phyloP scores from a whole-genome alignment of 2,888 invertebrate genomes.

The Tenthredo livida region DNA sequence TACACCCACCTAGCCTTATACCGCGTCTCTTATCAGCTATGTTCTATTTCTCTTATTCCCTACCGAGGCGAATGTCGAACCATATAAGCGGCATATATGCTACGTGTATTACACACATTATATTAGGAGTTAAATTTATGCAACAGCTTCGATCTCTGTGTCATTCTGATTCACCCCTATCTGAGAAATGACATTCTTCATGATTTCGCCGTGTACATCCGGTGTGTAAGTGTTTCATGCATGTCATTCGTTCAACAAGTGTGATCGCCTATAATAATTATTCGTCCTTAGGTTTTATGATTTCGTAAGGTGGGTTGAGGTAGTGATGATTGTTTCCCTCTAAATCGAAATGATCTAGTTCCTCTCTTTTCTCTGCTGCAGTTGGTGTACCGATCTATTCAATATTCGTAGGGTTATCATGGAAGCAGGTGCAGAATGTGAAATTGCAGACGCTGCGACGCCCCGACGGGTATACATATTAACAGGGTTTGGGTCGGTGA shows the following conservation, averaged over 20 bases:
- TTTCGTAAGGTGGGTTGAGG: neutral
- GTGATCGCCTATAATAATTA: neutral
- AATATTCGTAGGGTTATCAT: neutral
- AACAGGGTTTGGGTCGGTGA: neutral
- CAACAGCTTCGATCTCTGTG: neutral
- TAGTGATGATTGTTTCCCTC: neutral
- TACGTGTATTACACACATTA: neutral
- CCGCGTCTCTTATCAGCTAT: constrained; percentile 12
- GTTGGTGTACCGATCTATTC: neutral
- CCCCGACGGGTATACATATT: constrained; percentile 10
- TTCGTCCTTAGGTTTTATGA: neutral
- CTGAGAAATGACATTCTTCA: neutral
- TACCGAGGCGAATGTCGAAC: neutral
- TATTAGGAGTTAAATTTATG: neutral
- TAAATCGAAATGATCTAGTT: neutral
- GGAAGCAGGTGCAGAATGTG: neutral
- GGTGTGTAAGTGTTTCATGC: neutral
- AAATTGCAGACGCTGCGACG: neutral
- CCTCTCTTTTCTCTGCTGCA: neutral
- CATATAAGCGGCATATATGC: neutral
- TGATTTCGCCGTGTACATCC: neutral
- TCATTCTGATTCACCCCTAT: neutral
- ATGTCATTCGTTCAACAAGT: neutral
- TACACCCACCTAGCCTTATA: constrained; percentile 59
- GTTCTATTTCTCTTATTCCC: constrained; percentile 15